Conservation (phyloP, 2,113 vertebrate species). For the Suricata suricatta region DNA sequence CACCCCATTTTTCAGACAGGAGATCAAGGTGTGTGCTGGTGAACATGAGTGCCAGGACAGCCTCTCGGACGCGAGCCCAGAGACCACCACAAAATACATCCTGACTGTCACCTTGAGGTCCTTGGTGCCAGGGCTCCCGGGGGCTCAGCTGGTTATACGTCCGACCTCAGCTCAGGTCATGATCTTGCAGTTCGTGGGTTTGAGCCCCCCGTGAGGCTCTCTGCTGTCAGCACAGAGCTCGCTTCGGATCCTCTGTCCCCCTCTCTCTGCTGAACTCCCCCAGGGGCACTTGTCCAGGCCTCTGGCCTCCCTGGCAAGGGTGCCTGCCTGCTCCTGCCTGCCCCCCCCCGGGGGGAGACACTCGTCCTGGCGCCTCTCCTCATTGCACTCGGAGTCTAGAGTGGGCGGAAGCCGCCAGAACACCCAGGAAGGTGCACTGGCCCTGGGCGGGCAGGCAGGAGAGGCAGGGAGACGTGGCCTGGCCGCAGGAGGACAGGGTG, state of each 20-base stretch:
- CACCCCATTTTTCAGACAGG: background rate
- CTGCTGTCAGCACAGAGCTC: too few species aligned
- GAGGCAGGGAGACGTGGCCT: background rate
- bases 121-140: background rate
- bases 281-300: accelerated
- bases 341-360: accelerated
- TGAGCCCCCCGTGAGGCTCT: too few species aligned
- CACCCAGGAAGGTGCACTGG: background rate
- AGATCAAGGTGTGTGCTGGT: background rate
- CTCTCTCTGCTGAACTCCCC: too few species aligned
- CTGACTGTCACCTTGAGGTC: accelerated
- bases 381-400: too few species aligned
- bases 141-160: too few species aligned
- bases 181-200: too few species aligned
- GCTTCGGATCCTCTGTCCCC: too few species aligned
- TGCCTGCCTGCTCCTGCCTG: background rate
- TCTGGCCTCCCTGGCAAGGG: accelerated
- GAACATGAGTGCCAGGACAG: background rate
- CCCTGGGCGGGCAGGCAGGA: background rate
- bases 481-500: accelerated
- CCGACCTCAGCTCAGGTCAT: too few species aligned
- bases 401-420: background rate
- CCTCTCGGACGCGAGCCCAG: background rate
- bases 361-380: background rate
- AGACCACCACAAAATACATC: too few species aligned